Evolutionary conservation across 1,140 invertebrate species (phyloP), one percentile per base, ranked within the genome.

Genomic region (Camponotus pennsylvanicus): DNA sequence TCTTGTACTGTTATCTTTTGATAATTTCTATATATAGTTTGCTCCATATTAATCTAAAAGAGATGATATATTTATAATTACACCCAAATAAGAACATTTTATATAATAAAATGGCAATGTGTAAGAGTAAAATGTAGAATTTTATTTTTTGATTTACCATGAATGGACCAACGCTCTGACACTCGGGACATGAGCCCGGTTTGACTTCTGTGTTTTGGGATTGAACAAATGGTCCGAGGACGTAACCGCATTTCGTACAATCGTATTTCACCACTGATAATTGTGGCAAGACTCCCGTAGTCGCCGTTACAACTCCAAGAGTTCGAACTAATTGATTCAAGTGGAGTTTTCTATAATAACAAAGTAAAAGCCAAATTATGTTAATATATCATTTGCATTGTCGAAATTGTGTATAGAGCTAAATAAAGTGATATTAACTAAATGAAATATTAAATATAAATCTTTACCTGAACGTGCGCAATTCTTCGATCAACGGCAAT

Each of bases 1-100:
- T 99, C 99, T 96, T 99, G 99, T 78, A 99, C 96, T 0, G 98
- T 99, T 21, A 99, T 97, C 92, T 99, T 98, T 95, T 99, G 99
- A 93, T 99, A 99, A 94, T 99, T 99, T 78, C 99, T 97, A 93
- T 99, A 99, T 34, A 99, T 92, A 4, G 99, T 99, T 97, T 99
- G 97, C 94, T 98, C 98, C 98, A 98, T 98, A 92, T 98, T 98
- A 8, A 98, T 97, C 97, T 98, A 93, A 95, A 87, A 89, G 84
- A 66, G 84, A 66, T 91, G 27, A 66, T 13, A 32, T 6, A 70
- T 89, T 64, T 52, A 85, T 52, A 52, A 52, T 66, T 15, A 4
- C 55, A 66, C 55, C 49, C 18, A 34, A 71, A 3, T 55, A 71
- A 59, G 52, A 52, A 8, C 13, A 49, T 21, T 73, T 61, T 21